Conservation (phyloP, 2,888 invertebrate genomes). For the Thecophora atra region DNA sequence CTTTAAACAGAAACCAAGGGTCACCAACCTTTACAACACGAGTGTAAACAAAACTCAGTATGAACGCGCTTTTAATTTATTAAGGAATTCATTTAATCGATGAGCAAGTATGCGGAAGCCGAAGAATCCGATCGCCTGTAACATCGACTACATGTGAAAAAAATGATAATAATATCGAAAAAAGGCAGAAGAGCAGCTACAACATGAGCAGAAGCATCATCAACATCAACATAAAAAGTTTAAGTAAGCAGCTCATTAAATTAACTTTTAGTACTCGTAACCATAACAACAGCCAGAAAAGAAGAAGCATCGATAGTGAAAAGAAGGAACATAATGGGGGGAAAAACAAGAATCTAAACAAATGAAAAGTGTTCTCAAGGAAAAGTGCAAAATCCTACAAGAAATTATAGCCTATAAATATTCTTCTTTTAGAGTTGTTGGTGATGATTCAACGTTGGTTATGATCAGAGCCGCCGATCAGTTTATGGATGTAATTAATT, state of each 20-base stretch:
- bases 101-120: slow-evolving; percentile 22
- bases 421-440: too few species aligned
- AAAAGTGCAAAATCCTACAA: too few species aligned
- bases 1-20: neutral
- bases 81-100: slow-evolving; percentile 22
- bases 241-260: too few species aligned
- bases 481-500: slow-evolving; percentile 22
- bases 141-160: neutral
- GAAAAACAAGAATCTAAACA: neutral
- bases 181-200: neutral
- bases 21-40: neutral
- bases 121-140: neutral
- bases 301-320: neutral
- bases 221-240: neutral
- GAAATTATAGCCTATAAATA: too few species aligned
- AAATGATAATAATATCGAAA: neutral
- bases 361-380: too few species aligned
- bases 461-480: neutral
- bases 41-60: neutral
- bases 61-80: slow-evolving; percentile 21
- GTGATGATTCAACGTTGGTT: too few species aligned
- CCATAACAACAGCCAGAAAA: neutral
- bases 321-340: neutral
- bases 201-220: neutral
- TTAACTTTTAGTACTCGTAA: neutral